These are phyloP conservation scores for Dasyprocta punctata DNA, from an alignment of 2,113 vertebrate genomes.

Conservation along the genomic window DNA sequence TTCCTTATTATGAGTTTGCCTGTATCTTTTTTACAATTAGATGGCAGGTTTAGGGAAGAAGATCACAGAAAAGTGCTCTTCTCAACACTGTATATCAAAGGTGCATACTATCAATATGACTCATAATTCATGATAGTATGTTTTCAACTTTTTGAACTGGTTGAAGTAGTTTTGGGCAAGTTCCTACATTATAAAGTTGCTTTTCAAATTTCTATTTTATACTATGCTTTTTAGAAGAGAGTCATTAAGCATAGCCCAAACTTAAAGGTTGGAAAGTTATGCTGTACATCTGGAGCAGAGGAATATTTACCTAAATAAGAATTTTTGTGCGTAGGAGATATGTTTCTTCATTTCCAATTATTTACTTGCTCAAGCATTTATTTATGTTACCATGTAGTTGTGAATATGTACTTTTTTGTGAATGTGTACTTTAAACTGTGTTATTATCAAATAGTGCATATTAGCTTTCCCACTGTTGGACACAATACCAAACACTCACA, in stretches of 20 bases:
- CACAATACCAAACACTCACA: background rate
- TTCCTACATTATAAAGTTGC: background rate
- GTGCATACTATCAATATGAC: background rate
- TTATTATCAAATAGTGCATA: background rate
- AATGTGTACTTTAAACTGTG: background rate
- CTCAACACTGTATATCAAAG: background rate
- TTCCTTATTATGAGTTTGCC: background rate
- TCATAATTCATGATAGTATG: background rate
- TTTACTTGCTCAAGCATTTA: background rate
- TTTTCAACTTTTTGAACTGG: background rate
- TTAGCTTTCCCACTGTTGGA: background rate
- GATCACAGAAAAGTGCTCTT: background rate
- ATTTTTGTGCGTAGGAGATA: background rate
- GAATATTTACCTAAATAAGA: background rate
- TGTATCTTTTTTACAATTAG: background rate
- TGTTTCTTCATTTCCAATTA: background rate
- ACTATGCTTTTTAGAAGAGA: background rate
- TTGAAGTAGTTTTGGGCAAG: background rate
- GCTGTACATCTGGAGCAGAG: background rate
- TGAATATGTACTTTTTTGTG: background rate
- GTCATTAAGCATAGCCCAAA: background rate
- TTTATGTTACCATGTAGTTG: background rate
- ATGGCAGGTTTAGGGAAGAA: background rate
- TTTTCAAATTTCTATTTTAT: background rate
- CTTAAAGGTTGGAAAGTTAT: background rate